Base-by-base conservation (phyloP, 2,888 invertebrate species). In the Galerucella pusilla region DNA sequence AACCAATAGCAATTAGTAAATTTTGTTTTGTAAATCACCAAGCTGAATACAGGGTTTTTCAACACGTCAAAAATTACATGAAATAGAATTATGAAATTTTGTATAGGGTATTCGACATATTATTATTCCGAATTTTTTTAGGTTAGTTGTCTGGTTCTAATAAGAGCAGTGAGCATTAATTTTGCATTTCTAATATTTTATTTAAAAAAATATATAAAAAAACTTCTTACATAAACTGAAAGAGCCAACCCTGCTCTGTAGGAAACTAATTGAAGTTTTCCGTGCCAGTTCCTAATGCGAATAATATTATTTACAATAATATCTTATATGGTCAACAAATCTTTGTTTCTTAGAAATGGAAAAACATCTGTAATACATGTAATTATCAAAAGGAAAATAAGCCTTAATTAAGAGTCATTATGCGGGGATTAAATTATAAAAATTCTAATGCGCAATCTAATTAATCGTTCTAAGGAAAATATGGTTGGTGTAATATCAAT, bases 361-460 rank as follows among this genome's bases (percentile, higher is more conserved):
- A 68, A 68, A 35, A 49, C 71, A 71, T 57, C 64, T 71, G 52
- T 65, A 25, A 49, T 49, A 49, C 28, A 14, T 63, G 54, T 71
- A 65, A 71, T 71, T 65, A 65, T 57, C 63, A 63, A 35, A 45
- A 65, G 64, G 25, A 46, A 71, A 69, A 75, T 75, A 63, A 65
- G 49, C 16, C 69, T 59, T 52, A 67, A 75, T 75, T 75, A 72
- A 66, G 52, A 25, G 64, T 60, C 54, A 75, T 71, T 75, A 71
- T 68, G 63, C 61, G 68, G 57, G 65, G 68, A 68, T 60, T 68
- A 61, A 71, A 75, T 57, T 68, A 68, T 10, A 60, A 65, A 25
- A 65, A 65, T 65, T 42, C 5, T 65, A 25, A 65, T 49, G n/a
- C 16, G 16, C 5, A 57, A 57, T 57, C 16, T 57, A 57, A 57